Conservation (phyloP, 2,888 invertebrate genomes). For the Trichogramma dendrolimi region DNA sequence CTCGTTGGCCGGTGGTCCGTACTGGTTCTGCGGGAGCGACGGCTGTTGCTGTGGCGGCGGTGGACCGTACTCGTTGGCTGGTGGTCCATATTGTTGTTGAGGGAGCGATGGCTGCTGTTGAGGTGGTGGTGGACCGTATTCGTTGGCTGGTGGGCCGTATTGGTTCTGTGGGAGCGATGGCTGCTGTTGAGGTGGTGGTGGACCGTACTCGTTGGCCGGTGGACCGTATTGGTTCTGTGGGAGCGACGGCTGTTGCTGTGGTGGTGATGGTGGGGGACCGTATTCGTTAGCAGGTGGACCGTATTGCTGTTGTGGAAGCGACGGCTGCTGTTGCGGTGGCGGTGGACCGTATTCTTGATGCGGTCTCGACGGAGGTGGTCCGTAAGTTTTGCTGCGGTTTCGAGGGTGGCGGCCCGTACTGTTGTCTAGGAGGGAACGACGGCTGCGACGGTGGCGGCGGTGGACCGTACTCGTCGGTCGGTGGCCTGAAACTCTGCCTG, state of each 20-base stretch:
- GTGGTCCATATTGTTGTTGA: constrained; percentile 10
- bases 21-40: neutral
- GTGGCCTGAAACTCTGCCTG: neutral
- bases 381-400: neutral
- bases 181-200: constrained; percentile 24
- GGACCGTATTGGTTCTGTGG: constrained; percentile 2
- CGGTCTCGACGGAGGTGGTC: neutral
- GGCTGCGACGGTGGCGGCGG: neutral
- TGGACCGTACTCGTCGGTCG: neutral
- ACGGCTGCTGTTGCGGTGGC: constrained; percentile 8
- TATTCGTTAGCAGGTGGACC: neutral
- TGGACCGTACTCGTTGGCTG: constrained; percentile 6
- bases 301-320: no score
- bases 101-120: neutral
- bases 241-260: neutral
- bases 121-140: constrained; percentile 38
- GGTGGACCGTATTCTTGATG: constrained; percentile 16
- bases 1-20: constrained; percentile 11
- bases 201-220: constrained; percentile 47
- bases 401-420: neutral
- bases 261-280: constrained; percentile 1
- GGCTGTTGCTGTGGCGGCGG: constrained; percentile 18
- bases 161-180: constrained; percentile 10
- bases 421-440: constrained; percentile 14
- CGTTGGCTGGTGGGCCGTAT: constrained; percentile 14